These are phyloP conservation scores for Salvelinus fontinalis DNA, from an alignment of 2,113 vertebrate species.

Conservation along the genomic window DNA sequence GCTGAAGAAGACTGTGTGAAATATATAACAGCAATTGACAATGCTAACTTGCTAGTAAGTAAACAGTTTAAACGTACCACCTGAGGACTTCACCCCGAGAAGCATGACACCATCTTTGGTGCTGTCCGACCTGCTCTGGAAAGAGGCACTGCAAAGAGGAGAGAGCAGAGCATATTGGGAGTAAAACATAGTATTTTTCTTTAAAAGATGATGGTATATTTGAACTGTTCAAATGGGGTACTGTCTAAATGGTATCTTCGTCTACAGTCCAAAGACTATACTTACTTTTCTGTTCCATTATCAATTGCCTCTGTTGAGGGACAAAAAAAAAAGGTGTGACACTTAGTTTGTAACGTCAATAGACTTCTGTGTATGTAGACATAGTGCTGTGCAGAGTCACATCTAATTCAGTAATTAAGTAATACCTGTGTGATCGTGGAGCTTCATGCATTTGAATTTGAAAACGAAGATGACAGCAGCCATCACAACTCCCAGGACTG, in stretches of 20 bases:
- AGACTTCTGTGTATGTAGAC: not conserved
- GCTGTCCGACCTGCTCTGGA: constrained; percentile 73
- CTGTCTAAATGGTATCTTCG: not conserved
- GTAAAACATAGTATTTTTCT: not conserved
- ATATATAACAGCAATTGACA: not conserved
- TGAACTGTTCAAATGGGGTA: not conserved
- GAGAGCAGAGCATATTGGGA: not conserved
- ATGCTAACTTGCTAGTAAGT: not conserved
- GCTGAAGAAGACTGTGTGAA: no score
- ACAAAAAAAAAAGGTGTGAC: not conserved
- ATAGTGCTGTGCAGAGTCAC: not conserved
- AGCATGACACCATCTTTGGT: constrained; percentile 78
- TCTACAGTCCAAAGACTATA: constrained; percentile 10
- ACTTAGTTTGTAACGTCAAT: not conserved
- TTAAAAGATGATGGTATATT: no score
- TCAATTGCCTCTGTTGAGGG: constrained; percentile 61
- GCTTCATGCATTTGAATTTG: constrained; percentile 66
- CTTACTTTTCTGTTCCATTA: constrained; percentile 76
- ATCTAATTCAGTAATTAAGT: not conserved
- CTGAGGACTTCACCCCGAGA: constrained; percentile 72
- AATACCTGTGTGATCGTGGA: constrained; percentile 63
- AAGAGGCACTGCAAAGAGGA: constrained; percentile 67
- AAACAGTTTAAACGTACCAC: constrained; percentile 57
- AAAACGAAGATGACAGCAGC: constrained; percentile 37
- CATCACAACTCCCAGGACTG: constrained; percentile 6